Base-by-base conservation (phyloP, 1,140 invertebrate genomes). In the Polypedilum vanderplanki region DNA sequence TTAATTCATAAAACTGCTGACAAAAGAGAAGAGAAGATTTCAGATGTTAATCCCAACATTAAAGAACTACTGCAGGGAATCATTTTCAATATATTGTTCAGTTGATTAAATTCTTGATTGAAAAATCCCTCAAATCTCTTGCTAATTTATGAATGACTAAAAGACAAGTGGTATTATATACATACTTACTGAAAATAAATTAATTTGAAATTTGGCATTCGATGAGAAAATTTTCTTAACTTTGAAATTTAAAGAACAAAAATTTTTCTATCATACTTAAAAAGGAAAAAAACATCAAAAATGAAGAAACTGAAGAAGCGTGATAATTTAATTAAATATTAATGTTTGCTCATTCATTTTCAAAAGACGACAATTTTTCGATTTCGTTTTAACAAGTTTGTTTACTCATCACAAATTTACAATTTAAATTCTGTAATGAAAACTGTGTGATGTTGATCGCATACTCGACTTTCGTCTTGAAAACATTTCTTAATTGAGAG, bases 291-390 rank as follows among this genome's bases (percentile, higher is more conserved):
- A 46, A 46, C 9, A 46, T 46, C 9, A 46, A 15, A 46, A 46
- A 46, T 46, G n/a, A n/a, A 15, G 41, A 46, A 46, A 15, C 15
- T 9, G 8, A 15, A 20, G 18, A 67, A 67, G 65, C 65, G 65
- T 67, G 65, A 67, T 67, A 67, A 67, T 67, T 67, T 67, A 67
- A 67, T 67, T 67, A 67, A 67, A 67, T 67, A 67, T 67, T 67
- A 67, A 67, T 67, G 65, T 67, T 67, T 67, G 65, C 18, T 67
- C 17, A 67, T 67, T 67, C 65, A 67, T 67, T 67, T 33, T 67
- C 65, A 67, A 67, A 67, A 17, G 65, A 67, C 65, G 18, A 67
- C 65, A 17, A 67, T 67, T 20, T 33, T 67, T 67, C 65, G 65
- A 67, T 67, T 18, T 15, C 41, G 41, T 46, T 33, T 33, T 46